Conservation (phyloP, 2,113 vertebrate species). For the Hypomesus transpacificus region DNA sequence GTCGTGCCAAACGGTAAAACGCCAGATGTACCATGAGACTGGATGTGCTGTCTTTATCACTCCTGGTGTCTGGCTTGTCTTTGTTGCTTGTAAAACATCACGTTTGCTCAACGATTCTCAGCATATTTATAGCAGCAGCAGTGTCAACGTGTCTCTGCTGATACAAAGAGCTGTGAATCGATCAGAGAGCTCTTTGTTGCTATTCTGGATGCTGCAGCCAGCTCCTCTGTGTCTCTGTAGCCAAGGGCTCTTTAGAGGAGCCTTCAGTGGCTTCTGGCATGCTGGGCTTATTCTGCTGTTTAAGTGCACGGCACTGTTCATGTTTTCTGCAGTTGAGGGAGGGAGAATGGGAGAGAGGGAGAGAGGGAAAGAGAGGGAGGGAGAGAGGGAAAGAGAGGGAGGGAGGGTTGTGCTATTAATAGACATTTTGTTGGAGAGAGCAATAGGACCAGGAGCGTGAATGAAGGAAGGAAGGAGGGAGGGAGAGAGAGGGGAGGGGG, state of each 20-base stretch:
- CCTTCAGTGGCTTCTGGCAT: constrained; percentile 57
- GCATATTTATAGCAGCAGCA: constrained; percentile 51
- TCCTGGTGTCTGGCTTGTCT: not conserved
- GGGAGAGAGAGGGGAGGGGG: constrained; percentile 26
- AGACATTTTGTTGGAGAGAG: no score
- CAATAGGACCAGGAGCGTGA: constrained; percentile 17
- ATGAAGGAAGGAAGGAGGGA: constrained; percentile 10
- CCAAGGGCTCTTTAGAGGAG: constrained; percentile 43
- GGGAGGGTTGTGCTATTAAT: not conserved
- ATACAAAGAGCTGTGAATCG: constrained; percentile 49
- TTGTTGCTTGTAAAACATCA: not conserved
- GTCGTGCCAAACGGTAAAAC: no score
- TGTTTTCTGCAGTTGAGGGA: constrained; percentile 52
- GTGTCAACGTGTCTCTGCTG: constrained; percentile 27
- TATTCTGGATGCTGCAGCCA: constrained; percentile 61
- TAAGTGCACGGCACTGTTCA: constrained; percentile 50
- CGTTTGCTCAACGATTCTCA: constrained; percentile 33
- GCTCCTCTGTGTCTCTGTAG: constrained; percentile 44
- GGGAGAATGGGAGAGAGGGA: constrained; percentile 37
- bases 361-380: constrained; percentile 40
- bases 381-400: constrained; percentile 28
- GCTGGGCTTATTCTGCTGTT: constrained; percentile 49
- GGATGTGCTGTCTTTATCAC: no score
- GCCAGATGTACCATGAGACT: no score
- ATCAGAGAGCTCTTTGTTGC: constrained; percentile 58